A percentile compares a stretch with the other conserved stretches of the same genome.
phyloP scores from a whole-genome alignment of 2,113 vertebrate species.

The Clarias gariepinus region DNA sequence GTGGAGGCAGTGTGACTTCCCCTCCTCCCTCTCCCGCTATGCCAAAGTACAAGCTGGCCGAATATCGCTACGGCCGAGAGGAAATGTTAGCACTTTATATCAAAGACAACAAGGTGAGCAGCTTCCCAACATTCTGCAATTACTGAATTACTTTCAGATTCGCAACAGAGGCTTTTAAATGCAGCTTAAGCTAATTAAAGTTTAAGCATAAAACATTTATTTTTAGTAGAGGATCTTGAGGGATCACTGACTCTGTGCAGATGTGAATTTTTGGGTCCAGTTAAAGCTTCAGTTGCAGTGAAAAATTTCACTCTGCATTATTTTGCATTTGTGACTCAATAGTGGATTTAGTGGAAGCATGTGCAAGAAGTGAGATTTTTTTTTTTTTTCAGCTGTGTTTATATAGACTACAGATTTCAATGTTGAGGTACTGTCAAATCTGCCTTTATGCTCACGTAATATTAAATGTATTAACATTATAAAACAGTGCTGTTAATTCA shows the following conservation, averaged over 20 bases:
- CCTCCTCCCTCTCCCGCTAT: slow-evolving; percentile 90
- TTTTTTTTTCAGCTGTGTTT: not conserved
- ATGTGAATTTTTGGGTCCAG: not conserved
- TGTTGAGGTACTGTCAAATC: not conserved
- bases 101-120: slow-evolving; percentile 87
- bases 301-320: not conserved
- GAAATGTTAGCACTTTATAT: slow-evolving; percentile 96
- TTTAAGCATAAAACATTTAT: not conserved
- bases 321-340: not conserved
- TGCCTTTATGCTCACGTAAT: not conserved
- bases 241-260: not conserved
- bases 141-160: not conserved
- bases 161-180: not conserved
- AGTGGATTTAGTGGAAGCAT: not conserved
- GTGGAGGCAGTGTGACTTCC: slow-evolving; percentile 86
- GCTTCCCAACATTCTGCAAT: not conserved
- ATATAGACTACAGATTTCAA: not conserved
- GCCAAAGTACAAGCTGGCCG: slow-evolving; percentile 95
- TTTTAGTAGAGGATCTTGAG: not conserved
- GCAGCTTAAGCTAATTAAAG: not conserved
- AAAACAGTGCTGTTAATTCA: not conserved
- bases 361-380: not conserved
- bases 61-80: slow-evolving; percentile 91
- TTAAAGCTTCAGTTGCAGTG: not conserved
- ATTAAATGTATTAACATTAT: not conserved